Conservation (phyloP, 2,888 invertebrate species). For the Pseudanteris insignis region DNA sequence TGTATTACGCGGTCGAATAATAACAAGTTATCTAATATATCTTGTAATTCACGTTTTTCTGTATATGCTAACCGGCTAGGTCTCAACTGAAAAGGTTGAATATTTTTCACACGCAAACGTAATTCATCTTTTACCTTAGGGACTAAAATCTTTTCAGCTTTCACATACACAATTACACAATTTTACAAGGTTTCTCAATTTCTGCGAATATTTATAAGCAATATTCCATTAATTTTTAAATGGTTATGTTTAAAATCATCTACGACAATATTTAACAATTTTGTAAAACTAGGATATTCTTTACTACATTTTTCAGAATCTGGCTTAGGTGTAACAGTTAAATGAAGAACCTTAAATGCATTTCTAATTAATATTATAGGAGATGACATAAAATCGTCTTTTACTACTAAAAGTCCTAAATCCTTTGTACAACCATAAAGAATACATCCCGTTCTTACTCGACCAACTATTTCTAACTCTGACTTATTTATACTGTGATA, state of each 20-base stretch:
- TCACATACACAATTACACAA: slow-evolving; percentile 8
- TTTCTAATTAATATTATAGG: not conserved
- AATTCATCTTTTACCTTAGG: slow-evolving; percentile 19
- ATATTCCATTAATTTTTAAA: slow-evolving; percentile 13
- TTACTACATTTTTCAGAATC: no score
- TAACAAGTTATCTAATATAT: slow-evolving; percentile 6
- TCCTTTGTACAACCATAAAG: not conserved
- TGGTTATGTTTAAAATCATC: no score
- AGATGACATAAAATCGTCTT: not conserved
- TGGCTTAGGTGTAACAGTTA: no score
- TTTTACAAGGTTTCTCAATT: slow-evolving; percentile 12
- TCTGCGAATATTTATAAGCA: slow-evolving; percentile 1
- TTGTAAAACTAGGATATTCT: no score
- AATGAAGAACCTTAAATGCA: not conserved
- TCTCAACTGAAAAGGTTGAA: slow-evolving; percentile 25
- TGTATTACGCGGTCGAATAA: slow-evolving; percentile 10
- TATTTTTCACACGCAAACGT: slow-evolving; percentile 16
- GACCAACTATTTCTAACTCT: slow-evolving; percentile 1
- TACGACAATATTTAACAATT: no score
- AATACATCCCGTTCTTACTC: not conserved
- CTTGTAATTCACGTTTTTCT: not conserved
- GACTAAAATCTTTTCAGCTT: not conserved
- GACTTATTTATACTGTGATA: slow-evolving; percentile 10
- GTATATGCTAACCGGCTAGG: slow-evolving; percentile 16
- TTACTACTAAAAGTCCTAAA: slow-evolving; percentile 1